These are phyloP conservation scores for Willisornis vidua DNA, from an alignment of 2,113 vertebrate genomes.

Conservation along the genomic window DNA sequence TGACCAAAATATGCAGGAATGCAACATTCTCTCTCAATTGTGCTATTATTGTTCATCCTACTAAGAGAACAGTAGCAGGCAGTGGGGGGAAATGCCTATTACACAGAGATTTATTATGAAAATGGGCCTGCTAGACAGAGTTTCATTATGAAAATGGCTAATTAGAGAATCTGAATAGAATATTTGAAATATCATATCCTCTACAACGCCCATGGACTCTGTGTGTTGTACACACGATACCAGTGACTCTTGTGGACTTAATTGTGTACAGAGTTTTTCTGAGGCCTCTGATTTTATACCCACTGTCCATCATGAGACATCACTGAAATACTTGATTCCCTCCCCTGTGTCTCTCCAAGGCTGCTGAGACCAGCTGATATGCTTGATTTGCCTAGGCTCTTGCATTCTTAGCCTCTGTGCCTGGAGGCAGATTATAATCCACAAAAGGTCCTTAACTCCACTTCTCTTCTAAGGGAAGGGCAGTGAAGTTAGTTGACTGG, in stretches of 20 bases:
- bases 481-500: neutral
- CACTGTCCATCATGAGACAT: neutral
- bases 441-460: neutral
- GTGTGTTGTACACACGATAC: neutral
- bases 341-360: neutral
- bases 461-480: neutral
- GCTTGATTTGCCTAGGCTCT: neutral
- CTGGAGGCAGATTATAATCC: neutral
- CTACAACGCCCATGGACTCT: neutral
- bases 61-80: neutral
- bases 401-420: neutral
- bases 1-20: neutral
- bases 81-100: neutral
- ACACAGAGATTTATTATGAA: neutral
- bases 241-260: neutral
- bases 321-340: neutral
- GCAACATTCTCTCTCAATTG: neutral
- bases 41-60: neutral
- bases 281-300: neutral
- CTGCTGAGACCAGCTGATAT: neutral
- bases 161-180: neutral
- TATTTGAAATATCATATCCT: neutral
- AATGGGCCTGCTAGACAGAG: neutral
- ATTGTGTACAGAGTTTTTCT: neutral
- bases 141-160: neutral